Conservation (phyloP, 2,888 invertebrate genomes). For the Chrysopilus asiliformis region DNA sequence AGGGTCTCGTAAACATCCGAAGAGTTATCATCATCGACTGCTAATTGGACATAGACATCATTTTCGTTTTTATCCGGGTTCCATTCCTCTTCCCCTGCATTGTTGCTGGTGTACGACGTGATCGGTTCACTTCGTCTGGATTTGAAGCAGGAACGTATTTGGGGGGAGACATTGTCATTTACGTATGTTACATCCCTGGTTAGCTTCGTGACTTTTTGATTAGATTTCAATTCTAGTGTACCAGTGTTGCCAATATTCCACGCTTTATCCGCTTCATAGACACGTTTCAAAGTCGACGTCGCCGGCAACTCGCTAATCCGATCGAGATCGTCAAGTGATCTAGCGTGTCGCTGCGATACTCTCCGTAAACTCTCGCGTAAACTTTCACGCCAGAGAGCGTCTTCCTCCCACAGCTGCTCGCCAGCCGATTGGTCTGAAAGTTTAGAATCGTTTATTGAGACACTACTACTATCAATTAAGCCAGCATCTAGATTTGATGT, state of each 20-base stretch:
- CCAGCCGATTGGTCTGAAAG: slow-evolving; percentile 37
- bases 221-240: slow-evolving; percentile 1
- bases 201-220: slow-evolving; percentile 36
- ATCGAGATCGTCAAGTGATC: slow-evolving; percentile 72
- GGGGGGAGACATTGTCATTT: slow-evolving; percentile 51
- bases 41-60: slow-evolving; percentile 37
- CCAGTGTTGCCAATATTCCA: slow-evolving; percentile 7
- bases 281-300: slow-evolving; percentile 1
- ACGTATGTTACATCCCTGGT: slow-evolving; percentile 66
- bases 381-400: slow-evolving; percentile 67
- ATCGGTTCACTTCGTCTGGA: slow-evolving; percentile 19
- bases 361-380: slow-evolving; percentile 63
- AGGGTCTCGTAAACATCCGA: slow-evolving; percentile 32
- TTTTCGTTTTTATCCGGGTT: slow-evolving; percentile 20
- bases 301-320: slow-evolving; percentile 26
- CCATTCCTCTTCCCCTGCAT: not conserved
- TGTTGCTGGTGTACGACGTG: not conserved
- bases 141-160: slow-evolving; percentile 23
- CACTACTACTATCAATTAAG: not conserved
- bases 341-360: slow-evolving; percentile 67
- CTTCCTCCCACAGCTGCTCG: slow-evolving; percentile 72
- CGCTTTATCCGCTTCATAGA: slow-evolving; percentile 4
- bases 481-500: slow-evolving; percentile 10
- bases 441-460: slow-evolving; percentile 15
- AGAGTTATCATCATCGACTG: slow-evolving; percentile 16